Evolutionary conservation across 2,113 vertebrate species (phyloP), one percentile per base, ranked within the genome.

Genomic region (Ceuthmochares aereus): DNA sequence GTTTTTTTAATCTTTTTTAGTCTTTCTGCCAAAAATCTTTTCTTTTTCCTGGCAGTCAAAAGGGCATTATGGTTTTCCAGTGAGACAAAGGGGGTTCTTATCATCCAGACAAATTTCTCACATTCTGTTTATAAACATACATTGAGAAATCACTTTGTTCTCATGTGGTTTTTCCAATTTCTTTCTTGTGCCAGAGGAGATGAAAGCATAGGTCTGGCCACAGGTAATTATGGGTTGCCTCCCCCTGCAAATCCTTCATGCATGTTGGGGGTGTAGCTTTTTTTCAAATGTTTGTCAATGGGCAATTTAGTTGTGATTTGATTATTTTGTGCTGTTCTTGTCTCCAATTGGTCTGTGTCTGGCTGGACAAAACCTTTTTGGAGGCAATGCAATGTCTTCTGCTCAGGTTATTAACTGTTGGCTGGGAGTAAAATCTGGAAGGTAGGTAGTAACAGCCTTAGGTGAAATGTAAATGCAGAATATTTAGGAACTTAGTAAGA

Each of bases 381-480:
- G 18, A 68, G 30, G 26, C 36, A 52, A 4, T 15, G 43, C 10
- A 15, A 0, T 2, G 0, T 59, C 49, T 78, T 78, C 23, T 42
- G 23, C 34, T 12, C 2, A 1, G 25, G 18, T 4, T 27, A 12
- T 67, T 40, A 43, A 22, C 27, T 16, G 3, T 15, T 68, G 54
- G 6, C 36, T 47, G 32, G 47, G 12, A 60, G 29, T 8, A 15
- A 62, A 30, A 73, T 8, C 30, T 56, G 47, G 30, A 54, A 20
- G 0, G 2, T 36, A 34, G 64, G 17, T 76, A 40, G 16, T 18
- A 42, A 36, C 23, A 10, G 10, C 30, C 42, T 47, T 27, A 17
- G 9, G 14, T 84, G 37, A 51, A 64, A 59, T 0, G 0, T 27
- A 22, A 73, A 56, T 37, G n/a, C 23, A 37, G 22, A 45, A 6